Evolutionary conservation across 1,140 invertebrate species (phyloP).

Genomic region (Microvelia longipes): DNA sequence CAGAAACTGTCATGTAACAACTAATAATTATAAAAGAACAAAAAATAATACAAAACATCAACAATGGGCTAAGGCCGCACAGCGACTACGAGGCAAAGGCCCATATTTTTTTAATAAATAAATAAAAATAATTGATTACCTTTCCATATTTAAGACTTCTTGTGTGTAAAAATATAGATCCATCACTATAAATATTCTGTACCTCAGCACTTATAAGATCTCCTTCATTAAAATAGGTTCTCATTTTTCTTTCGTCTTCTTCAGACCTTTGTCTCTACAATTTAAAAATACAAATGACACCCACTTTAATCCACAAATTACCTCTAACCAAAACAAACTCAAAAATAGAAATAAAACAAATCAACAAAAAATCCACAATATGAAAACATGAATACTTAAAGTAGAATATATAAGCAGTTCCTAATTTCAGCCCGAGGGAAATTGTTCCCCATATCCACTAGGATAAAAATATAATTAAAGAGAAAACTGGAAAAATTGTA

Average conservation of each 20-base stretch:
- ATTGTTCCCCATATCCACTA: no score
- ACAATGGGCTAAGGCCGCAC: neutral
- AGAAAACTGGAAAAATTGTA: no score
- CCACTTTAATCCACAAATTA: no score
- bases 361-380: no score
- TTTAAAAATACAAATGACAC: neutral
- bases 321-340: no score
- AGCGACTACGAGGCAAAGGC: neutral
- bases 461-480: no score
- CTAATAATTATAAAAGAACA: neutral
- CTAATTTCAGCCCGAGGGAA: no score
- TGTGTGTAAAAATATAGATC: constrained; percentile 83
- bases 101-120: neutral
- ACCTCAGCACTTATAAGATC: constrained; percentile 97
- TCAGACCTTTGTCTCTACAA: constrained; percentile 67
- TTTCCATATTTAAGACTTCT: constrained; percentile 96
- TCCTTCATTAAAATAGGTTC: constrained; percentile 84
- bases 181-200: constrained; percentile 71
- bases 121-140: constrained; percentile 31
- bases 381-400: no score
- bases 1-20: constrained; percentile 5
- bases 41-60: neutral
- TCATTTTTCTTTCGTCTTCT: constrained; percentile 97
- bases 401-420: no score
- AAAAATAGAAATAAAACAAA: no score